Percentiles rank a stretch among this genome's conserved stretches.
Conservation (phyloP, 2,888 invertebrate species). For the Uloborus plumipes region DNA sequence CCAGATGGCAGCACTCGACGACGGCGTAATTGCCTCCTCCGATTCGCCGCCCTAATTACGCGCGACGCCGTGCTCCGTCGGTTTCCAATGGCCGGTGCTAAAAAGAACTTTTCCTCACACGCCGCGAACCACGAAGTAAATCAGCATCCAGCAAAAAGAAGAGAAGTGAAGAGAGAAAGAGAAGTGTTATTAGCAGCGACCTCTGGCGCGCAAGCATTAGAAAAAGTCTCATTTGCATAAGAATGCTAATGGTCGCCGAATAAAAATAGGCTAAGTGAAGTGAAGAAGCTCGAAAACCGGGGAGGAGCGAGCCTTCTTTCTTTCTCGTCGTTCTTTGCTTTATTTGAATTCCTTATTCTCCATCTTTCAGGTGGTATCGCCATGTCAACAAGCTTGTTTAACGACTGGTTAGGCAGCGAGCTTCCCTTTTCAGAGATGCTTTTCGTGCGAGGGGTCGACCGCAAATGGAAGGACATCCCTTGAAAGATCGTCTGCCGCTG, state of each 20-base stretch:
- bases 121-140: constrained; percentile 58
- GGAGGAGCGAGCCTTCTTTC: neutral
- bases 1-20: constrained; percentile 58
- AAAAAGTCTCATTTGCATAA: constrained; percentile 61
- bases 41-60: constrained; percentile 62
- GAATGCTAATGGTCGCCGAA: constrained; percentile 61
- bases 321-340: constrained; percentile 9
- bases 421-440: constrained; percentile 14
- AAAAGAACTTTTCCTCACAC: constrained; percentile 45
- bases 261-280: constrained; percentile 38
- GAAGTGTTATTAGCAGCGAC: constrained; percentile 49
- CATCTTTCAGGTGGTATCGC: constrained; percentile 38
- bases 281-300: neutral
- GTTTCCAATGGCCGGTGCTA: constrained; percentile 57
- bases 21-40: constrained; percentile 44
- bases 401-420: constrained; percentile 58
- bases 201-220: constrained; percentile 41
- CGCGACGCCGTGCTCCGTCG: constrained; percentile 58
- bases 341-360: constrained; percentile 40
- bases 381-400: constrained; percentile 64
- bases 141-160: constrained; percentile 31
- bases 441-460: constrained; percentile 19
- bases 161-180: constrained; percentile 9
- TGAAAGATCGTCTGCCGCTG: no score
- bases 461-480: constrained; percentile 15